Evolutionary conservation across 2,888 invertebrate genomes (phyloP), one percentile per base, ranked within the genome.

Genomic region (Stomorhina lunata): DNA sequence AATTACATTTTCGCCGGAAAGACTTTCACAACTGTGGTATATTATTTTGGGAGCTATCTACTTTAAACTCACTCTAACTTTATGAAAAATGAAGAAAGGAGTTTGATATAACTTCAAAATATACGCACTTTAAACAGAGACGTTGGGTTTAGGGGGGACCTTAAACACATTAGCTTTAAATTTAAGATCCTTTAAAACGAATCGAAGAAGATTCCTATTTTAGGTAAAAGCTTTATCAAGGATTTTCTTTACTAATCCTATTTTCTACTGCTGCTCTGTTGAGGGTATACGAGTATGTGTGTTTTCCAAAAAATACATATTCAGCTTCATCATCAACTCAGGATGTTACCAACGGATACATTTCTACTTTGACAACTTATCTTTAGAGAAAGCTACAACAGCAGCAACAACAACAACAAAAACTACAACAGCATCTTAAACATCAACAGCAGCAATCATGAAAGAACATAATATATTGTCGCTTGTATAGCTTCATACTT

Each of bases 1-100:
- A 88, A 88, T 88, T 87, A 87, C 88, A 88, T 88, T 88, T 88
- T 87, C 87, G 85, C 87, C 86, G 88, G 88, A 88, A 88, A 88
- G 86, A 87, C 86, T 86, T 86, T 86, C 86, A 86, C 43, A 86
- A 87, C 88, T 86, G 86, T 87, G 86, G 87, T 87, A 87, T 85
- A 84, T 86, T 86, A 86, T 86, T n/a, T 86, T 85, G 85, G 85
- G 85, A 78, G 81, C 1, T 22, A n/a, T 10, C 4, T 25, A 53
- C 22, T n/a, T n/a, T n/a, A n/a, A n/a, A n/a, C n/a, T n/a, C n/a
- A n/a, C 29, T 27, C 25, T 9, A 17, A 4, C 17, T 15, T 10
- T 2, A 63, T 12, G 32, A 32, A 50, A 15, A 15, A 0, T 12
- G 17, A 48, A 34, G 12, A 50, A n/a, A 32, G 3, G 55, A 20